Conservation (phyloP, 2,113 vertebrate genomes). For the Varanus salvator region DNA sequence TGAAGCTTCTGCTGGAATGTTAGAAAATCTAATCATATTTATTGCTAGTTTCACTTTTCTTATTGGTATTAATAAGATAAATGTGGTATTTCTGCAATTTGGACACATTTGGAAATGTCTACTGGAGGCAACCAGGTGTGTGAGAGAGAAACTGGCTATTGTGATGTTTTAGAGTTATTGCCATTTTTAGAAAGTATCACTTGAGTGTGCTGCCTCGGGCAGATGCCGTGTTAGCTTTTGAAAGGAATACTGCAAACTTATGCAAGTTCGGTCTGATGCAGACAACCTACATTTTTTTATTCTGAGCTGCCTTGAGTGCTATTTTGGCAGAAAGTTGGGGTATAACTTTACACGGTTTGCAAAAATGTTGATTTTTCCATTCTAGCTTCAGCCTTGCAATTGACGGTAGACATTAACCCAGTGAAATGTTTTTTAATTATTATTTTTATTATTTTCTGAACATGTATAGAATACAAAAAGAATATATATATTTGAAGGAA, state of each 20-base stretch:
- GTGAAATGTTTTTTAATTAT: neutral
- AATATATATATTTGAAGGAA: no score
- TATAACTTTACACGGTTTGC: no score
- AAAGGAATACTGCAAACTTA: neutral
- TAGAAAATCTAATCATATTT: slow-evolving; percentile 7
- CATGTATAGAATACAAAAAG: no score
- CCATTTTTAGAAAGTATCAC: neutral
- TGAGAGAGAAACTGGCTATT: neutral
- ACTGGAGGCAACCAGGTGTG: neutral
- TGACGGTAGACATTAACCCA: neutral
- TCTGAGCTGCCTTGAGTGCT: no score
- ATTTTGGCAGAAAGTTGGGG: no score
- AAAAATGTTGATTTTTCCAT: neutral
- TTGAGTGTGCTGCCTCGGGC: neutral
- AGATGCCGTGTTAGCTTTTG: neutral
- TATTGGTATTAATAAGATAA: slow-evolving; percentile 16
- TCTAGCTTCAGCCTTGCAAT: neutral
- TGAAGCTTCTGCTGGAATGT: slow-evolving; percentile 22
- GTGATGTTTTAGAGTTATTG: neutral
- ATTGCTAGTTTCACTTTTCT: slow-evolving; percentile 20
- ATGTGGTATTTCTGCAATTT: neutral
- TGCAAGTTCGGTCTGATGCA: neutral
- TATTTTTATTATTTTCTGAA: no score
- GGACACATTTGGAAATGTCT: neutral
- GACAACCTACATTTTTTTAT: no score